Conservation (phyloP, 2,797 vertebrate genomes). For the Synaphobranchus kaupii region DNA sequence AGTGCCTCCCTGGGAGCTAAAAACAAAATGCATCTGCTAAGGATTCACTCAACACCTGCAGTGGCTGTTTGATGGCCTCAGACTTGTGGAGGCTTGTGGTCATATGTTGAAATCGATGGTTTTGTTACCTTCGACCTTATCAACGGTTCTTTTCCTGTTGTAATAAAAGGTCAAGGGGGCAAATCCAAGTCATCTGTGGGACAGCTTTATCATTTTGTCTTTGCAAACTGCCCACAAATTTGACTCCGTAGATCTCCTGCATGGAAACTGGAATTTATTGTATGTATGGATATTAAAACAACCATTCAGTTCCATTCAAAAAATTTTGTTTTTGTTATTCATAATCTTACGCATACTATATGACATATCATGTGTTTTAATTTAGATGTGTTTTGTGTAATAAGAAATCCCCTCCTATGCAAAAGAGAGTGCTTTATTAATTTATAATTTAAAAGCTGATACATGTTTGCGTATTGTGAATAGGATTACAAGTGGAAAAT, state of each 20-base stretch:
- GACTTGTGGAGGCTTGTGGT: neutral
- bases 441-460: neutral
- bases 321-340: neutral
- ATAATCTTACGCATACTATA: neutral
- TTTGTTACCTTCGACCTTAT: neutral
- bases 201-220: neutral
- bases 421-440: neutral
- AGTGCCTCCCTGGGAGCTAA: neutral
- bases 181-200: neutral
- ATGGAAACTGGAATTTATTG: neutral
- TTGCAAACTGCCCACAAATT: neutral
- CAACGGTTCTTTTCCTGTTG: neutral
- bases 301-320: neutral
- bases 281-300: neutral
- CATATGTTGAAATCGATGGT: neutral
- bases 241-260: neutral
- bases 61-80: neutral
- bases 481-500: neutral
- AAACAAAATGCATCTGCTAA: slow-evolving; percentile 18
- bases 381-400: neutral
- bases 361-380: neutral
- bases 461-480: neutral
- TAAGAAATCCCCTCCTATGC: neutral
- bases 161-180: neutral
- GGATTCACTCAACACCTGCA: neutral